Evolutionary conservation across 2,113 vertebrate genomes (phyloP), one percentile per base, ranked within the genome.

Genomic region (Elachura formosa): DNA sequence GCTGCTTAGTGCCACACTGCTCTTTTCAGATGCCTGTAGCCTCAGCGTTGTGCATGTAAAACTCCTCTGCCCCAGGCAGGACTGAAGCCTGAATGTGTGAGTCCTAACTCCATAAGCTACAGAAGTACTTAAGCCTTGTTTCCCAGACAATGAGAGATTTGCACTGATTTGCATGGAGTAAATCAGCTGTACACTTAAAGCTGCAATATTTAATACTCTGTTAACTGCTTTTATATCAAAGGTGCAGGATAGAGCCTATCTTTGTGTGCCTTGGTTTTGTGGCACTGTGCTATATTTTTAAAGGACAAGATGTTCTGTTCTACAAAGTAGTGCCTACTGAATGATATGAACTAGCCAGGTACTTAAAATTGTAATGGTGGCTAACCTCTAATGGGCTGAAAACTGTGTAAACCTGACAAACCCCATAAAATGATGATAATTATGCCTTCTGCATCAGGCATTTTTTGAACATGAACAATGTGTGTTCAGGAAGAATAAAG

Each of bases 361-460:
- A 74, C 59, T 93, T 89, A 89, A 89, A 88, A 85, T 89, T 73
- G 67, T 94, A 91, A 91, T 88, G 58, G 59, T 59, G 55, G 54
- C 45, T 85, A 93, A 89, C 22, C 14, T 84, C 83, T 89, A 96
- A 94, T 76, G 68, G 69, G 34, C 51, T 85, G 28, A 95, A 67
- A 96, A 84, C 24, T 69, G 36, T 71, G 59, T 87, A 96, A 95
- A 96, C 75, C 72, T 81, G 62, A 87, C 41, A 94, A 79, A 93
- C 75, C 43, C 48, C 88, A 58, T 85, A 64, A 97, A 96, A 93
- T 84, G 64, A 94, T 74, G 62, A 31, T 86, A 96, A 97, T 96
- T 96, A 91, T 51, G 66, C 22, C 69, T 95, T 93, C 76, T 54
- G 34, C 89, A 89, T 36, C 9, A 89, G 86, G 36, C 25, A 54